Evolutionary conservation across 2,888 invertebrate species (phyloP).

Genomic region (Rhagium mordax): DNA sequence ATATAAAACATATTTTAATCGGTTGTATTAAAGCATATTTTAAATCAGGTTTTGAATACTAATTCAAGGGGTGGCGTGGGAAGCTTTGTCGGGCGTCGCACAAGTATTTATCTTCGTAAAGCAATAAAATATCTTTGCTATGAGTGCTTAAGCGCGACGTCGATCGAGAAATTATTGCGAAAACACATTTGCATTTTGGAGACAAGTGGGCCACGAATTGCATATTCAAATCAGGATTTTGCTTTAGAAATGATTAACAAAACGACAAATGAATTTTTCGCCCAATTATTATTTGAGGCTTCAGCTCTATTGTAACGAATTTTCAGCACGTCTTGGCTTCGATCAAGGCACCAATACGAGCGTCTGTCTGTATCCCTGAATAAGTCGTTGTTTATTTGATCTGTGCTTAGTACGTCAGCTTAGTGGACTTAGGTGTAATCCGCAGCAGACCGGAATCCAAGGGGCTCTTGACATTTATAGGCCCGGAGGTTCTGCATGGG

Average conservation of each 20-base stretch:
- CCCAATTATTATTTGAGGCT: too few relatives aligned
- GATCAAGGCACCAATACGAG: conserved; percentile 13
- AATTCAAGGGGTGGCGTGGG: too few relatives aligned
- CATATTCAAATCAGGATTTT: too few relatives aligned
- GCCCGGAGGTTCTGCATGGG: not conserved
- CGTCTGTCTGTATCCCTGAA: conserved; percentile 18
- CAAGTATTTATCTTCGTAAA: too few relatives aligned
- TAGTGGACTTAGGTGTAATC: conserved; percentile 49
- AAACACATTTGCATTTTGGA: too few relatives aligned
- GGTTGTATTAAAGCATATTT: not conserved
- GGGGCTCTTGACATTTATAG: conserved; percentile 48
- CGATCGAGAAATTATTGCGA: too few relatives aligned
- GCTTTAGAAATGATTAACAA: too few relatives aligned
- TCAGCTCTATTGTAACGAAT: not conserved
- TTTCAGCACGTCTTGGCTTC: conserved; percentile 5
- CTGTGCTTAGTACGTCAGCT: conserved; percentile 50
- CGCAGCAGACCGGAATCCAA: conserved; percentile 50
- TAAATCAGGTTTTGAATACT: not conserved
- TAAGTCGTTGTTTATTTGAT: conserved; percentile 48
- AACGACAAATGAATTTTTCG: too few relatives aligned
- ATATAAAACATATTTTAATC: not conserved
- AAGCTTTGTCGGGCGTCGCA: too few relatives aligned
- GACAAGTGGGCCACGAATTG: too few relatives aligned
- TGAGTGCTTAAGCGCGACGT: too few relatives aligned
- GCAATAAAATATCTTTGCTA: too few relatives aligned